Percentiles rank a stretch among this genome's conserved stretches.
Conservation (phyloP, 2,888 invertebrate species). For the Drosophila melanosoma region DNA sequence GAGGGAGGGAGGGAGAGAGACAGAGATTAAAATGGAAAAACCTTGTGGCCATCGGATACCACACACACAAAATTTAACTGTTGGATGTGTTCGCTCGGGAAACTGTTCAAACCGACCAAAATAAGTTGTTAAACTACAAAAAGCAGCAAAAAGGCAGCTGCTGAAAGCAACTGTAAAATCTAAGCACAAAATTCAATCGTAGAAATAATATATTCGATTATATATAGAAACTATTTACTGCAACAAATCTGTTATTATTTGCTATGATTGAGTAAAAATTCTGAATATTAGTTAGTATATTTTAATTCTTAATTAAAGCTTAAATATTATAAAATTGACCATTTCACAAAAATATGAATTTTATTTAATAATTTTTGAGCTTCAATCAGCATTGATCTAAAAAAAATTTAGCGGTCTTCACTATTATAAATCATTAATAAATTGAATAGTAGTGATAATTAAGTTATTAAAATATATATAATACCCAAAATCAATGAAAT, state of each 20-base stretch:
- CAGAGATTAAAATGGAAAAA: constrained; percentile 25
- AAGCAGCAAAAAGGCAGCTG: constrained; percentile 3
- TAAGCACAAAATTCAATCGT: not conserved
- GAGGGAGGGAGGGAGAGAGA: not conserved
- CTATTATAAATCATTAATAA: not conserved
- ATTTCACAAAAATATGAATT: not conserved
- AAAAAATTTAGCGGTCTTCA: not conserved
- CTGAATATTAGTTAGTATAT: not conserved
- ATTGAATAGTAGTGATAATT: not conserved
- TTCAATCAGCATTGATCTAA: not conserved
- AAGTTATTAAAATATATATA: not conserved
- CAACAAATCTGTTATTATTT: not conserved
- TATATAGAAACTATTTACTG: not conserved
- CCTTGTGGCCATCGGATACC: constrained; percentile 25
- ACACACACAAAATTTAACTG: constrained; percentile 21
- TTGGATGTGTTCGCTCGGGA: constrained; percentile 23
- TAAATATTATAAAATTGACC: not conserved
- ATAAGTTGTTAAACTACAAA: constrained; percentile 18
- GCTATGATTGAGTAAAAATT: not conserved
- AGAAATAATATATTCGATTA: not conserved
- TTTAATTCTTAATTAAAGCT: not conserved
- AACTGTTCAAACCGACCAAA: constrained; percentile 22
- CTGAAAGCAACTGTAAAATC: constrained; percentile 12
- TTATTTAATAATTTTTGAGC: not conserved
- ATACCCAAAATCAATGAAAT: not conserved